Percentiles rank a stretch among this genome's conserved stretches.
phyloP scores from a whole-genome alignment of 2,888 invertebrate genomes.

The Pseudanteris insignis region DNA sequence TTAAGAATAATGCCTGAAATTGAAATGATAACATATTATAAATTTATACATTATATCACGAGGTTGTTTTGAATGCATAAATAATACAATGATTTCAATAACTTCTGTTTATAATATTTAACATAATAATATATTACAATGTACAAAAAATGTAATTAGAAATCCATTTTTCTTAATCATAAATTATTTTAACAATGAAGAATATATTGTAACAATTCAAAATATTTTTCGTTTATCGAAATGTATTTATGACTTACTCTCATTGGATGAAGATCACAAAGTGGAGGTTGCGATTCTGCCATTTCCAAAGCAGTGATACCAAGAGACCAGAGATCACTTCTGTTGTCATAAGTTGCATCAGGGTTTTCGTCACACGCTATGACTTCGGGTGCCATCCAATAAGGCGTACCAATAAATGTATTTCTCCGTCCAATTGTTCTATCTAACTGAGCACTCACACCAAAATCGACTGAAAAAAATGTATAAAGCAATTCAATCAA shows the following conservation, averaged over 20 bases:
- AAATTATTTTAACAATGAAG: too few species aligned
- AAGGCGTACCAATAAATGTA: conserved; percentile 98
- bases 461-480: conserved; percentile 86
- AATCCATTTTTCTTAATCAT: too few species aligned
- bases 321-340: conserved; percentile 89
- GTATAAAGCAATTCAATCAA: conserved; percentile 2
- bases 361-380: conserved; percentile 99
- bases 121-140: too few species aligned
- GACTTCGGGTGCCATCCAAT: conserved; percentile 99
- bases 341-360: conserved; percentile 99
- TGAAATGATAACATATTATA: too few species aligned
- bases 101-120: too few species aligned
- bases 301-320: conserved; percentile 99
- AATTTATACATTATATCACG: too few species aligned
- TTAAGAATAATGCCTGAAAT: conserved; percentile 86
- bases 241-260: conserved; percentile 70
- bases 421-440: conserved; percentile 98
- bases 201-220: too few species aligned
- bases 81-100: too few species aligned
- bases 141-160: too few species aligned
- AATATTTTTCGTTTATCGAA: too few species aligned
- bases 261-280: conserved; percentile 99
- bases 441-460: conserved; percentile 98
- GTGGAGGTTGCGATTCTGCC: conserved; percentile 99
- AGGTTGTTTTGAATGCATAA: too few species aligned